Conservation (phyloP, 2,113 vertebrate species). For the Pelecanoides urinatrix region DNA sequence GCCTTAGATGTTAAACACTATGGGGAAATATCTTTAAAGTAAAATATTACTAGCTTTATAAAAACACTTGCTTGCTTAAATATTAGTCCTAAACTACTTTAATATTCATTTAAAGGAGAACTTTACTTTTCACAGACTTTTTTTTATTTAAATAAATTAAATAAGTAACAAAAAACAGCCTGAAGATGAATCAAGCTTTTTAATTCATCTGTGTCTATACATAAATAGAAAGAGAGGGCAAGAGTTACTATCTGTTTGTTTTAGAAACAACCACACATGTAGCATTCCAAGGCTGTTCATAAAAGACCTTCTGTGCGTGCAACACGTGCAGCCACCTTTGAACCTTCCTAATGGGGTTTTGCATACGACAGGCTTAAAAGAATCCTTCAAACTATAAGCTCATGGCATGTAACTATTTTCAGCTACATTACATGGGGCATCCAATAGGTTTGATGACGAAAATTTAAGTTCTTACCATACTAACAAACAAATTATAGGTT, state of each 20-base stretch:
- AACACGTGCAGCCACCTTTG: background rate
- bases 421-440: background rate
- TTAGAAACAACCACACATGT: background rate
- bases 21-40: background rate
- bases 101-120: background rate
- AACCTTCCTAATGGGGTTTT: background rate
- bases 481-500: background rate
- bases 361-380: background rate
- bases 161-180: background rate
- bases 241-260: slow-evolving; percentile 30
- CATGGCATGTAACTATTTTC: background rate
- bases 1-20: background rate
- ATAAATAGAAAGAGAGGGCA: slow-evolving; percentile 13
- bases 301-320: background rate
- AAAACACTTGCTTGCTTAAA: background rate
- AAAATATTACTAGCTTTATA: background rate
- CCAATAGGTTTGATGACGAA: background rate
- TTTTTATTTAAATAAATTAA: background rate
- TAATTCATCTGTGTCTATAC: background rate
- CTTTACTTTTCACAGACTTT: background rate
- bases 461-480: background rate
- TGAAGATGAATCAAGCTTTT: background rate
- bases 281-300: background rate
- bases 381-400: background rate
- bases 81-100: background rate